Evolutionary conservation across 2,113 vertebrate species (phyloP).

Genomic region (Suncus etruscus): DNA sequence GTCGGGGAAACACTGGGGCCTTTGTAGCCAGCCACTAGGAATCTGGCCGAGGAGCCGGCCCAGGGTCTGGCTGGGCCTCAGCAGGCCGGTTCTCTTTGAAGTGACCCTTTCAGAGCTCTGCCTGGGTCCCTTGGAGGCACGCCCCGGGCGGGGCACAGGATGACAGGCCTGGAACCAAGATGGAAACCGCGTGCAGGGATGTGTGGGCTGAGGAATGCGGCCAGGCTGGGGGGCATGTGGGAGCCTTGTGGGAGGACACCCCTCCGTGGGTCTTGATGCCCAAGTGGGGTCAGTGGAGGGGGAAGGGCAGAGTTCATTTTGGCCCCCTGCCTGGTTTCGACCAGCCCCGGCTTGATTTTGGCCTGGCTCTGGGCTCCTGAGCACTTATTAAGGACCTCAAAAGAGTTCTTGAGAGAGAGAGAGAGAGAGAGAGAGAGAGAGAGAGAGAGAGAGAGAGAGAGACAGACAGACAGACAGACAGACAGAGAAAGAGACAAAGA

Average conservation of each 20-base stretch:
- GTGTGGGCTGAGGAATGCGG: constrained; percentile 61
- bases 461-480: no score
- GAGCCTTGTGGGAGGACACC: constrained; percentile 49
- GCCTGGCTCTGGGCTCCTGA: constrained; percentile 21
- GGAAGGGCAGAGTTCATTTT: neutral
- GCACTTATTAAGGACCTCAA: neutral
- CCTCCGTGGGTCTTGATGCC: neutral
- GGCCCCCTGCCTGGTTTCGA: neutral
- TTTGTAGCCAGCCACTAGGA: constrained; percentile 75
- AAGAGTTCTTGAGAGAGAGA: neutral
- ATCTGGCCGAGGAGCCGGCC: constrained; percentile 70
- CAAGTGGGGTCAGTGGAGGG: neutral
- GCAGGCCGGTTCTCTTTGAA: constrained; percentile 76
- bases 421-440: no score
- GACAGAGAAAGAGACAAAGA: no score
- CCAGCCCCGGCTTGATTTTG: constrained; percentile 25
- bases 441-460: no score
- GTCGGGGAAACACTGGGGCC: constrained; percentile 76
- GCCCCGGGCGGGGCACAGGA: neutral
- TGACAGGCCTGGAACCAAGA: constrained; percentile 15
- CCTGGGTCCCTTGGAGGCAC: constrained; percentile 57
- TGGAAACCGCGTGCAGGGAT: neutral
- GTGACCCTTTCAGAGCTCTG: constrained; percentile 79
- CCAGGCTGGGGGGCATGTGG: constrained; percentile 4
- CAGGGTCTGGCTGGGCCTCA: constrained; percentile 70